phyloP scores from a whole-genome alignment of 2,113 vertebrate species.

The Tachycineta bicolor region DNA sequence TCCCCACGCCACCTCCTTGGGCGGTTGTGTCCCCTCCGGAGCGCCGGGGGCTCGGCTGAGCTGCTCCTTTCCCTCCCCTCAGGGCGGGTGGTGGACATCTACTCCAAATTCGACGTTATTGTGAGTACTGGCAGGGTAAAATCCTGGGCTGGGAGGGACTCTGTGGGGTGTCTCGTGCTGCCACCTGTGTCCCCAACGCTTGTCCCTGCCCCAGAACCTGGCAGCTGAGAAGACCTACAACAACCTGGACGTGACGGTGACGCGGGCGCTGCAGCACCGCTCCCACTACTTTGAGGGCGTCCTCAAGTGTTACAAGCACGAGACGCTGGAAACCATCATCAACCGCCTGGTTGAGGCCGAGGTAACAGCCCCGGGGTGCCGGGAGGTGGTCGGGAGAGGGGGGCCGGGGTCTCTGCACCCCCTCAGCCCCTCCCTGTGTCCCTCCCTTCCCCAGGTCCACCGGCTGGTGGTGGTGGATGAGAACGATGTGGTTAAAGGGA shows the following conservation, averaged over 20 bases:
- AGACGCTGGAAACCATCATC: slow-evolving; percentile 93
- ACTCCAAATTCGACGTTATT: slow-evolving; percentile 98
- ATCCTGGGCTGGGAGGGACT: neutral
- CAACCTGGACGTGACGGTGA: slow-evolving; percentile 95
- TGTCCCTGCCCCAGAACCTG: slow-evolving; percentile 81
- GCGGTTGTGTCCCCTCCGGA: fast-evolving
- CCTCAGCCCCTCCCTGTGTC: neutral
- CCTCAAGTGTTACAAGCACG: slow-evolving; percentile 89
- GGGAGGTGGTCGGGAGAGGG: neutral
- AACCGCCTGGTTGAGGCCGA: slow-evolving; percentile 94
- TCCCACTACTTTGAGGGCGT: slow-evolving; percentile 98
- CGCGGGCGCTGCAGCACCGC: slow-evolving; percentile 92
- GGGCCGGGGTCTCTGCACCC: neutral
- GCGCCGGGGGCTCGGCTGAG: fast-evolving
- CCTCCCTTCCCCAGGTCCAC: slow-evolving; percentile 82
- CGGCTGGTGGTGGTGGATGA: slow-evolving; percentile 95
- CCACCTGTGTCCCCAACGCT: neutral
- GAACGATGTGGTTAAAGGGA: slow-evolving; percentile 92
- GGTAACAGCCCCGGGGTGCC: slow-evolving; percentile 59
- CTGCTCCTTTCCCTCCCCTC: neutral
- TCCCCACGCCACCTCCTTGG: fast-evolving
- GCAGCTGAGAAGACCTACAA: slow-evolving; percentile 98
- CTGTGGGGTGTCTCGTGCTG: no score
- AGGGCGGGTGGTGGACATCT: slow-evolving; percentile 97
- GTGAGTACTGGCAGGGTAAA: slow-evolving; percentile 78